Evolutionary conservation across 2,797 vertebrate species (phyloP), one percentile per base, ranked within the genome.

Genomic region (Cirrhinus mrigala): DNA sequence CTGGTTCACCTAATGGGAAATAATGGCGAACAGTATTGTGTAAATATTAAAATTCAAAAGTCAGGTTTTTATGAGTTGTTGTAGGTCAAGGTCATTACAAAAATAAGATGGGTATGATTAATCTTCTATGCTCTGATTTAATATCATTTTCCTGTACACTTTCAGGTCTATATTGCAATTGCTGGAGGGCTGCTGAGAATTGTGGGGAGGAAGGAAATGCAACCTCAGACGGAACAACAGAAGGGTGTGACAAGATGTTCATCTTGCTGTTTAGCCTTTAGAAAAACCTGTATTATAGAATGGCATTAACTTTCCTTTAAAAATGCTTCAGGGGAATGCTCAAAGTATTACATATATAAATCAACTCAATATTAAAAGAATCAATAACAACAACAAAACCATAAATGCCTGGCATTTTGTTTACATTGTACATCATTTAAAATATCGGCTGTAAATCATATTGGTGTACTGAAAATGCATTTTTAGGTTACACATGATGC

Each of bases 331-430:
- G 69, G 69, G 37, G 1, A 82, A 60, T 48, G 52, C 60, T 22
- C 40, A 22, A 46, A 27, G 37, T 58, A 37, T 82, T 24, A 46
- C n/a, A 71, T 77, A 75, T 75, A 76, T 58, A 77, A 58, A 44
- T 58, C n/a, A 73, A 27, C 29, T 60, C 56, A 48, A 46, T 60
- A 77, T 58, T 77, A 37, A n/a, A 40, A 16, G 33, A 44, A 5
- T 44, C 75, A 77, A 9, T 24, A 40, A 22, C 12, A 77, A 15
- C 29, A 76, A 40, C 22, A n/a, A 58, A 77, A 60, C 20, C 7
- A 24, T 56, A 76, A 54, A 37, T 60, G 14, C 50, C 29, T 37
- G 29, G 5, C 1, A 40, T 44, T 58, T 44, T 77, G 75, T 58
- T 44, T 77, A n/a, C 7, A 40, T 29, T 52, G 71, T 40, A 24